Percentiles rank a stretch among this genome's conserved stretches.
These are phyloP conservation scores for Pyrocephalus nanus DNA, from an alignment of 2,797 vertebrate species.

Conservation along the genomic window DNA sequence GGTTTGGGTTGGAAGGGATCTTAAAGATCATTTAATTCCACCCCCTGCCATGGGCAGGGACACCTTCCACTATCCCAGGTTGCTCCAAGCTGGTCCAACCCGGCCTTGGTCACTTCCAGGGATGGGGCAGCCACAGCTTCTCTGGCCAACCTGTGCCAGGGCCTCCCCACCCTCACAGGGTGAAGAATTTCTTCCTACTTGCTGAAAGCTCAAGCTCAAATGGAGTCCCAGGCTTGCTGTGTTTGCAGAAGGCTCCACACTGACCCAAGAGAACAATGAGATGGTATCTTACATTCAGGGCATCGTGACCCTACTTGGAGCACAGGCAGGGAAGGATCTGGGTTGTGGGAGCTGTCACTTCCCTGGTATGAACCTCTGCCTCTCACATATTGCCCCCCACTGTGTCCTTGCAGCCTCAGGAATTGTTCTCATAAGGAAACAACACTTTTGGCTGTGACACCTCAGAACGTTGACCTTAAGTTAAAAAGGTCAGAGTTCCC, in stretches of 20 bases:
- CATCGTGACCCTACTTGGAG: rapidly evolving
- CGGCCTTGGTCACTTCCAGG: neutral
- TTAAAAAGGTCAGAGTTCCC: neutral
- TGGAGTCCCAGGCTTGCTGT: neutral
- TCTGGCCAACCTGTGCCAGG: neutral
- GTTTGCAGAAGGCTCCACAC: neutral
- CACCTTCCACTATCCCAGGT: neutral
- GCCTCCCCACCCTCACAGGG: neutral
- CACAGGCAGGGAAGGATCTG: neutral
- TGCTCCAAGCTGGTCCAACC: too few relatives aligned
- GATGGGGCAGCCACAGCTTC: neutral
- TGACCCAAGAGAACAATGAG: neutral
- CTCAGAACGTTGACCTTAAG: neutral
- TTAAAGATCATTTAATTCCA: neutral
- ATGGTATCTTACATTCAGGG: neutral
- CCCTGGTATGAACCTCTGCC: neutral
- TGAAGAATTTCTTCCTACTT: neutral
- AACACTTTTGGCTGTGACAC: neutral
- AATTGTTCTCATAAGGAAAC: neutral
- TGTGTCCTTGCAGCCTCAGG: neutral
- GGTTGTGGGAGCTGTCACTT: neutral
- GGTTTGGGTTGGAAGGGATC: neutral
- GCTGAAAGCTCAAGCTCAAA: neutral
- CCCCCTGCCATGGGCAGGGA: neutral
- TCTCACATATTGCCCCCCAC: neutral